Base-by-base conservation (phyloP, 2,888 invertebrate species). In the Rotaria sp. region DNA sequence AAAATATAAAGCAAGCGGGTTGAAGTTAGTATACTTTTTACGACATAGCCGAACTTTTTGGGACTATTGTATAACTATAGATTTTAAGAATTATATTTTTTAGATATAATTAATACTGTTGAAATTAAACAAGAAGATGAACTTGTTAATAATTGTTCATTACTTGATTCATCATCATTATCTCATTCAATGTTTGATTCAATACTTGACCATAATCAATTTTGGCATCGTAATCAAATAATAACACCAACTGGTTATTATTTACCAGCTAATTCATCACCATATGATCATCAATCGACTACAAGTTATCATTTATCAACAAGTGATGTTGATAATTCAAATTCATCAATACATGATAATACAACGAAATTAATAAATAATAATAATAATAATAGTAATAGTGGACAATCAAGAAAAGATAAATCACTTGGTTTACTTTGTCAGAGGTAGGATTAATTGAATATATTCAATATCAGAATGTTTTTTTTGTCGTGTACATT, bases 371-470 rank as follows among this genome's bases (percentile, higher is more conserved):
- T 35, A 30, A 67, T 11, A 10, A 35, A 21, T 35, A 67, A 67
- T 67, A 67, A 67, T 35, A n/a, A 57, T 18, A 30, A 13, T 59
- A 59, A n/a, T 57, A 57, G 8, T 57, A 24, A 35, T 35, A 21
- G 8, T 67, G 80, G 45, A 45, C 80, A 80, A n/a, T 80, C 80
- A 45, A 80, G 80, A 80, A 80, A 80, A 80, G 80, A 80, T 80
- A 80, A 80, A n/a, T 80, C 80, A 80, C 45, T 80, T 45, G 80
- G 80, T 45, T 80, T 80, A 45, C 80, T 80, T 13, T 80, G 80
- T 80, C 80, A 80, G 45, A 80, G 80, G 80, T 80, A 80, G 80
- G 45, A 80, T 80, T 80, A 7, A 80, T 45, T 80, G 26, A 26
- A 7, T 80, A 41, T 45, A 75, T 80, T 80, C 45, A 45, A 80